A percentile compares a stretch with the other conserved stretches of the same genome.
Evolutionary conservation across 1,140 invertebrate genomes (phyloP).

Genomic region (Agrypnia vestita): DNA sequence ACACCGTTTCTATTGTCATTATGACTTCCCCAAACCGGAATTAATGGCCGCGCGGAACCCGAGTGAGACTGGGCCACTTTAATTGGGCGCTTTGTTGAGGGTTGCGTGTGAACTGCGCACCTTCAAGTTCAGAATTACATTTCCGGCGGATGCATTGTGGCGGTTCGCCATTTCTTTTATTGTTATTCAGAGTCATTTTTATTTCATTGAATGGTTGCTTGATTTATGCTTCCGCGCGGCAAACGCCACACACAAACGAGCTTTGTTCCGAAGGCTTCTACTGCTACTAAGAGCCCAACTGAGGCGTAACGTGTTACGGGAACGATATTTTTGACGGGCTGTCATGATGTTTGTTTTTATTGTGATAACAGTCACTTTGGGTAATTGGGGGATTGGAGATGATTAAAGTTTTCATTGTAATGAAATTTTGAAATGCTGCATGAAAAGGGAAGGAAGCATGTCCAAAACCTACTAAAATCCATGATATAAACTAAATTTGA

Average conservation of each 20-base stretch:
- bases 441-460: too few relatives aligned
- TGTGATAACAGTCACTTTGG: too few relatives aligned
- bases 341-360: too few relatives aligned
- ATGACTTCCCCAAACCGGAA: slow-evolving; percentile 40
- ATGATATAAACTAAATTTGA: too few relatives aligned
- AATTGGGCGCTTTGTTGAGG: slow-evolving; percentile 56
- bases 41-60: slow-evolving; percentile 27
- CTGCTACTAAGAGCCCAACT: too few relatives aligned
- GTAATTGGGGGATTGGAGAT: slow-evolving; percentile 43
- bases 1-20: slow-evolving; percentile 46
- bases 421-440: slow-evolving; percentile 22
- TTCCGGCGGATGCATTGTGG: slow-evolving; percentile 59
- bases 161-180: slow-evolving; percentile 56
- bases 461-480: too few relatives aligned
- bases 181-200: slow-evolving; percentile 57
- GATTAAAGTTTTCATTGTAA: slow-evolving; percentile 37
- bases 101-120: slow-evolving; percentile 51
- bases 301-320: too few relatives aligned
- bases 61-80: slow-evolving; percentile 38
- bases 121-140: slow-evolving; percentile 53
- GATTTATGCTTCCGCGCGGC: slow-evolving; percentile 56
- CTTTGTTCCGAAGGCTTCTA: too few relatives aligned
- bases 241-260: slow-evolving; percentile 1
- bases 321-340: too few relatives aligned
- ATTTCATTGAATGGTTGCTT: slow-evolving; percentile 52